Base-by-base conservation (phyloP, 2,797 vertebrate genomes). In the Sebastes minor region DNA sequence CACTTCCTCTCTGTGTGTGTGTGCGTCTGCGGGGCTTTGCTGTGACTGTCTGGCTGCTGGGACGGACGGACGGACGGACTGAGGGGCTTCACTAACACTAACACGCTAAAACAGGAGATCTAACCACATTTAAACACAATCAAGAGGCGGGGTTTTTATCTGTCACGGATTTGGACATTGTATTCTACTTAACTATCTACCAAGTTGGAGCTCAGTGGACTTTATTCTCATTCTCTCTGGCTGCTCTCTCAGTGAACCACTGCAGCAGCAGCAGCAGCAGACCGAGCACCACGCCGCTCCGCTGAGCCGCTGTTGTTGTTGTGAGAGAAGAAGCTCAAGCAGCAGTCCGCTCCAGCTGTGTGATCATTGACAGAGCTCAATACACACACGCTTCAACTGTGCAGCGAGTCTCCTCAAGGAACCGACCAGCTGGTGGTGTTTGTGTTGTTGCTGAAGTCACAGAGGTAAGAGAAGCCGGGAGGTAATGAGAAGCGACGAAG, bases 351-450 rank as follows among this genome's bases (percentile, higher is more conserved):
- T 83, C 57, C 38, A 87, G 92, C 92, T 93, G 94, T 95, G 94
- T 95, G 95, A 90, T 95, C 94, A 94, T 95, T 95, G 94, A 94
- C 93, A 95, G 94, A 94, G 93, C 87, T 95, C 93, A 95, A 65
- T 95, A 95, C 93, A 94, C 94, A 95, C 90, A 75, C 14, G 91
- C 91, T 82, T 59, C 61, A 88, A 66, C 80, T 69, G 73, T 63
- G 76, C 79, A 22, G 35, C 27, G 74, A 59, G 75, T 10, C n/a
- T 68, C 72, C 64, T 55, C 35, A 9, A 76, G 32, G 32, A 63
- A 82, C 63, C 66, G n/a, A 55, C 71, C 83, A 22, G 35, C 68
- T 49, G 77, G 57, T 71, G 33, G 8, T 49, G n/a, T 64, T 66
- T 49, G 49, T 32, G 14, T 65, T 64, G 2, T 42, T 42, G 38